These are phyloP conservation scores for Orestias chungarensis DNA, from an alignment of 2,797 vertebrate species.

Conservation along the genomic window DNA sequence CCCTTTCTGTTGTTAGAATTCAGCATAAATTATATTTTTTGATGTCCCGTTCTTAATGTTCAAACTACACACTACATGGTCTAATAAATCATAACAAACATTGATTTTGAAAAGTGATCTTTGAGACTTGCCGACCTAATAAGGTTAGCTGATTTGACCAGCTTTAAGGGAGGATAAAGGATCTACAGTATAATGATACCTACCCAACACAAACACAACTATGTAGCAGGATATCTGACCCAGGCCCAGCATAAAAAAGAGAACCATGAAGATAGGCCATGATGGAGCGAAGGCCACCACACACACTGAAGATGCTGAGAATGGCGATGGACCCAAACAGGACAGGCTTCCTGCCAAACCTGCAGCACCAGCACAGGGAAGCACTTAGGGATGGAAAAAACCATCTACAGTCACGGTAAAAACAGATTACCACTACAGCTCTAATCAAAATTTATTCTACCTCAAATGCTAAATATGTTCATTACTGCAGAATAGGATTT, in stretches of 20 bases:
- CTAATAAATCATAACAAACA: not conserved
- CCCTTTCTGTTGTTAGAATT: not conserved
- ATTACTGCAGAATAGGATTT: too few species aligned
- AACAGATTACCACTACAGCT: not conserved
- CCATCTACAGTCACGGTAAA: not conserved
- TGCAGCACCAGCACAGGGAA: constrained; percentile 22
- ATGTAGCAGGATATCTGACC: constrained; percentile 54
- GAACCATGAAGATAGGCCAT: constrained; percentile 46
- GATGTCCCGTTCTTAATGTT: not conserved
- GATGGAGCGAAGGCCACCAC: constrained; percentile 44
- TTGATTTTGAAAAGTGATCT: not conserved
- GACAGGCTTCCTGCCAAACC: constrained; percentile 65
- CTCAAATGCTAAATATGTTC: not conserved
- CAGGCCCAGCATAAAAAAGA: constrained; percentile 55
- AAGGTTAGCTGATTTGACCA: not conserved
- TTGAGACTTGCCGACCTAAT: not conserved
- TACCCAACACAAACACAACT: constrained; percentile 57
- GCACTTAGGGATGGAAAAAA: not conserved
- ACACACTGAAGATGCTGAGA: constrained; percentile 38
- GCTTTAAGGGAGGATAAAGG: not conserved
- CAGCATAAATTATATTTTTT: not conserved
- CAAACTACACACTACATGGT: not conserved
- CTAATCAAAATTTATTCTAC: not conserved
- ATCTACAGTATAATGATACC: not conserved
- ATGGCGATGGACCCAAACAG: constrained; percentile 32